Base-by-base conservation (phyloP, 2,888 invertebrate species). In the Polyommatus icarus region DNA sequence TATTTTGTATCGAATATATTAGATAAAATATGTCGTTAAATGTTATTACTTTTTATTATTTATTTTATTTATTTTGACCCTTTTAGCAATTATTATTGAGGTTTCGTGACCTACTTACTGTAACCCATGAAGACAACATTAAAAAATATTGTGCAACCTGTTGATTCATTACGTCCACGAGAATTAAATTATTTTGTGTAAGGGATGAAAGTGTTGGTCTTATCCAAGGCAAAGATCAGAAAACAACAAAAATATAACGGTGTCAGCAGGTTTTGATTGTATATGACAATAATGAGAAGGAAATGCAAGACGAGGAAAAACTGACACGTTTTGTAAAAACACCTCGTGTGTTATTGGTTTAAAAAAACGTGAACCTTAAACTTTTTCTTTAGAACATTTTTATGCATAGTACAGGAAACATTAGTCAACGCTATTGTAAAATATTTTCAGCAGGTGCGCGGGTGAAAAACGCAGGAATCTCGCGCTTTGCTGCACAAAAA, bases 371-470 rank as follows among this genome's bases (percentile, higher is more conserved):
- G 12, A 50, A 50, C 50, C 15, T 50, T 4, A 59, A 59, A 18
- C 20, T n/a, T n/a, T 57, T 57, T 57, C n/a, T 7, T 20, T 8
- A 8, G 3, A 61, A 20, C 20, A 61, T 24, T 61, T 20, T 61
- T 20, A 61, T 61, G 61, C 61, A 61, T 59, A 59, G 20, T 24
- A 67, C 67, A 32, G 67, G 67, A 67, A 67, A 67, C 29, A 67
- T 32, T 29, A 32, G 29, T 32, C 32, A 67, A 67, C 67, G 67
- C 15, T 67, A 29, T 32, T 67, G 67, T 67, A 18, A 61, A 24
- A 24, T 67, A 67, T 67, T 67, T 67, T 67, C 67, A 67, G 67
- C 67, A 67, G 67, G 67, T 67, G 67, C 18, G 15, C 67, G 15
- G 67, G 29, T 5, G 15, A 67, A 67, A 18, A 67, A 29, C 6